Evolutionary conservation across 30 jellyfish, hydroid and myxozoan species (phyloP), one percentile per base, ranked within the genome.

Genomic region (Hydractinia echinata): DNA sequence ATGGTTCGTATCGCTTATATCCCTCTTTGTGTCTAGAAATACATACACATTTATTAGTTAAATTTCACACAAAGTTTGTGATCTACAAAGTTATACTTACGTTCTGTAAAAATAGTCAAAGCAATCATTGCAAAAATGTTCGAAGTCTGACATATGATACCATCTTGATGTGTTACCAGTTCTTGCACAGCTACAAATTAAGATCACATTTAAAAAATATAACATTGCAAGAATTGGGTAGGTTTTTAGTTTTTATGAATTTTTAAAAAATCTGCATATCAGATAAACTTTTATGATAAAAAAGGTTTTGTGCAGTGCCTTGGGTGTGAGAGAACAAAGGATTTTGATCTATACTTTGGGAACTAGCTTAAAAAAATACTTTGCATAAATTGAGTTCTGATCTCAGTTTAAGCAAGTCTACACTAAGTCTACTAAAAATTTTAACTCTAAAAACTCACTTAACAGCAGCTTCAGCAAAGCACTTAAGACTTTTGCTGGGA

Each of bases 91-190:
- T 5, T 21, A 18, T 67, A 51, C 86, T 64, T 71, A 91, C 97
- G 95, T 81, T 67, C 97, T 78, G 76, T 91, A 91, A 51, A 66
- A 85, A 69, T 55, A 58, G 20, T 91, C 97, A 85, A 91, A 91
- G 73, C 97, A 91, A 58, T 91, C 89, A 76, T 91, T 91, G 81
- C 97, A 91, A 66, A 83, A 91, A 77, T 91, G 97, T 66, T 90
- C 97, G 10, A 79, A 68, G 67, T 82, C 86, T 49, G 97, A 91
- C 87, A 91, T 54, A 61, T 91, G 97, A 67, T 91, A 91, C 97
- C 97, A 91, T 69, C 97, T 82, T 44, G 97, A 82, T 11, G 97
- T 81, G 73, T 91, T 79, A 5, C 97, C 97, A 82, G 78, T 94
- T 56, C 76, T 80, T 4, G 88, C 82, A 78, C 97, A 91, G 39